These are phyloP conservation scores for Patagioenas fasciata DNA, from an alignment of 2,113 vertebrate genomes.

Conservation along the genomic window DNA sequence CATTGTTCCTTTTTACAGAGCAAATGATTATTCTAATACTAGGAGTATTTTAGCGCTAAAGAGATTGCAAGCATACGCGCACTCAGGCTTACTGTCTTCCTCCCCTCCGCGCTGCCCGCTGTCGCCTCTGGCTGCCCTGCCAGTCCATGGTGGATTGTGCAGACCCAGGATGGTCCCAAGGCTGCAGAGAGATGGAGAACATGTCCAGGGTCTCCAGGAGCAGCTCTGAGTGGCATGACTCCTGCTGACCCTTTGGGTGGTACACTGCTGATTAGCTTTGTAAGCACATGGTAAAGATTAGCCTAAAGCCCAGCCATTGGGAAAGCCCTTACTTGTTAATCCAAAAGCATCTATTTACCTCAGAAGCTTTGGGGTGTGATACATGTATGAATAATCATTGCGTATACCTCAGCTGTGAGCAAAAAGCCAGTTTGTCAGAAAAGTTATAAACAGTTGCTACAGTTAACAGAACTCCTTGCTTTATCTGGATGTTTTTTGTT, in stretches of 20 bases:
- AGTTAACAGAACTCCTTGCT: neutral
- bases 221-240: neutral
- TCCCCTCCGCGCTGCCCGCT: fast-evolving
- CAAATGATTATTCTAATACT: neutral
- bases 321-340: neutral
- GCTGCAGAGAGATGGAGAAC: neutral
- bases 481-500: neutral
- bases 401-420: neutral
- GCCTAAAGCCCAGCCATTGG: neutral
- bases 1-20: neutral
- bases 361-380: neutral
- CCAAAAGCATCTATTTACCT: neutral
- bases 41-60: neutral
- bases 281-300: neutral
- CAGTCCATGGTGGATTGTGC: neutral
- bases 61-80: neutral
- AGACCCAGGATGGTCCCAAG: neutral
- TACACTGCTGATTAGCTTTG: neutral
- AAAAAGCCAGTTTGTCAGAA: neutral
- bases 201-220: neutral
- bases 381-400: neutral
- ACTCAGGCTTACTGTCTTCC: neutral
- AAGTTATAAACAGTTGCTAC: neutral
- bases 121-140: neutral
- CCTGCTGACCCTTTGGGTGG: neutral